Base-by-base conservation (phyloP, 2,113 vertebrate genomes). In the Sterrhoptilus dennistouni region DNA sequence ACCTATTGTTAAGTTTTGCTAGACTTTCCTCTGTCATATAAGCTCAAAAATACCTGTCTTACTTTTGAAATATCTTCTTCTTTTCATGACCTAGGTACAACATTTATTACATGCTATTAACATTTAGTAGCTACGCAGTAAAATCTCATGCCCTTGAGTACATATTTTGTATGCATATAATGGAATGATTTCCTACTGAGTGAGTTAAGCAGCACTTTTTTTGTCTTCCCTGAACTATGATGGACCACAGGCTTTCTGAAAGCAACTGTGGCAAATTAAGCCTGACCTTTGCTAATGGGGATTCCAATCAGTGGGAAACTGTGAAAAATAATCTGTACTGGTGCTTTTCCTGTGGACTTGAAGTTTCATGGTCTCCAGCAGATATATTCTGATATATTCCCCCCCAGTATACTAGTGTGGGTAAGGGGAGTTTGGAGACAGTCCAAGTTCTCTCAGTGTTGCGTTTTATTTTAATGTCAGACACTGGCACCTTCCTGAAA, bases 241-340 rank as follows among this genome's bases (percentile, higher is more conserved):
- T 40, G 52, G 57, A 90, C 75, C 70, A 45, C 50, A 89, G 79
- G 44, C 66, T 95, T 83, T 36, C 38, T 40, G 76, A 56, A 69
- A 76, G 49, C 13, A 4, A 47, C 94, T 68, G 36, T 91, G 92
- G 85, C 75, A 91, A 96, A 97, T 96, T 94, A 96, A 97, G 52
- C 33, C 36, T 91, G 93, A 95, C 66, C 69, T 93, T 96, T 96
- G 69, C 63, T 93, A 93, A 91, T 84, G 76, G 91, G 70, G 33
- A 69, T 61, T 91, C 65, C 83, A 86, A 11, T 94, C 93, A 79
- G 75, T 79, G 83, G 76, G 92, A 95, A 96, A 96, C 28, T 82
- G 50, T 53, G 89, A 71, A 74, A 83, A 93, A 57, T 56, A 65
- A 76, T 40, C 61, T 79, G 40, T 84, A 79, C 53, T 45, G 25